phyloP scores from a whole-genome alignment of 2,797 vertebrate genomes.

The Taeniopygia guttata region DNA sequence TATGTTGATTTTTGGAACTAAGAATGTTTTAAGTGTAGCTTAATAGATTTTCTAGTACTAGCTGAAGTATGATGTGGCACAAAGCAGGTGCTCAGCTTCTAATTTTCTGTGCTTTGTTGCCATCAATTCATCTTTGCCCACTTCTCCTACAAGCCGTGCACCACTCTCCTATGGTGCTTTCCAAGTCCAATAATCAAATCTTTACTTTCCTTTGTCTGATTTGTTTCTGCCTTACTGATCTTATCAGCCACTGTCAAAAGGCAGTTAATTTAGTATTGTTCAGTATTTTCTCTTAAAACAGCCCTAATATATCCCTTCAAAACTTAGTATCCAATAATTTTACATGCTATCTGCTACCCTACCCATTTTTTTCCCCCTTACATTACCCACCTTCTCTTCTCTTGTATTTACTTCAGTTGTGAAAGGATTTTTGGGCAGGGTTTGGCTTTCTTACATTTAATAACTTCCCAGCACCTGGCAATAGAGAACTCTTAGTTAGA shows the following conservation, averaged over 20 bases:
- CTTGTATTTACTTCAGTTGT: background rate
- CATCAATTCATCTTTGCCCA: background rate
- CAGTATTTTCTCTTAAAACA: background rate
- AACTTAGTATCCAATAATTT: background rate
- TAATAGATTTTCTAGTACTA: background rate
- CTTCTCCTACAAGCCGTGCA: background rate
- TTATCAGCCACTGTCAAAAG: background rate
- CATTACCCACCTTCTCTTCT: background rate
- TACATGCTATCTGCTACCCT: background rate
- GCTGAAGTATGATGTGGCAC: background rate
- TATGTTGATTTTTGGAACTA: background rate
- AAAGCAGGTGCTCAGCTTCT: background rate
- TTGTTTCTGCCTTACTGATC: background rate
- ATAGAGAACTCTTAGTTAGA: background rate
- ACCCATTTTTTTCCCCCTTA: background rate
- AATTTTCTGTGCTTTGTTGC: background rate
- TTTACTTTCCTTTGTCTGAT: background rate
- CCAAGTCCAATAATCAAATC: background rate
- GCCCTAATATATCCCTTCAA: background rate
- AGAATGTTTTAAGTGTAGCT: background rate
- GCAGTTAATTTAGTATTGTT: background rate
- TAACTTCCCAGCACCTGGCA: background rate
- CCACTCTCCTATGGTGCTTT: background rate
- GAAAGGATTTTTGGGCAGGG: background rate
- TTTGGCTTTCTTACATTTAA: background rate